Conservation (phyloP, 2,113 vertebrate genomes). For the Chunga burmeisteri region DNA sequence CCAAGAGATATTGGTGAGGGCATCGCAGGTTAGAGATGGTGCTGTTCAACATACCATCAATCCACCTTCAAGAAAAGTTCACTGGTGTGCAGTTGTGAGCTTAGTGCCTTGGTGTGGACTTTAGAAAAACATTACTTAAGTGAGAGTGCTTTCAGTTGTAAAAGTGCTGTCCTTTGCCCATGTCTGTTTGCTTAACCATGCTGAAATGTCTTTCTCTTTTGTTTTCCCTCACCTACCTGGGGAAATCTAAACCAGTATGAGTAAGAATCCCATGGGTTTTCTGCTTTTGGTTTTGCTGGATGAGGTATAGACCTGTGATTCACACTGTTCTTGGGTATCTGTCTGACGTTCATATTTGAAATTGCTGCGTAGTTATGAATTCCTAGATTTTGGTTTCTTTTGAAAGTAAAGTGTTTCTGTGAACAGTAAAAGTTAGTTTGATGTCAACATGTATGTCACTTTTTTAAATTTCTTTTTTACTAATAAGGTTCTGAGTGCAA, state of each 20-base stretch:
- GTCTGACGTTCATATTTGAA: not conserved
- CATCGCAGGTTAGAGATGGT: not conserved
- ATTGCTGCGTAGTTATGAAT: not conserved
- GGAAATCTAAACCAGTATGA: not conserved
- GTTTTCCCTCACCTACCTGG: not conserved
- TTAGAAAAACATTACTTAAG: not conserved
- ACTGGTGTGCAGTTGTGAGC: not conserved
- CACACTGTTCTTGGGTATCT: not conserved
- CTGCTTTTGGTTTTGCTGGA: not conserved
- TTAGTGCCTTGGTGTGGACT: not conserved
- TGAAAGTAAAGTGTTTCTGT: not conserved
- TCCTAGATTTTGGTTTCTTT: not conserved
- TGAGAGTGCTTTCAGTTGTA: not conserved
- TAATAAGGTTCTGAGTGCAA: not conserved
- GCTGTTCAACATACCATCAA: not conserved
- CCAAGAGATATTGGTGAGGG: not conserved
- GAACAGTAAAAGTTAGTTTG: not conserved
- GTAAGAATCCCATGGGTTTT: not conserved
- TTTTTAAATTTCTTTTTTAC: not conserved
- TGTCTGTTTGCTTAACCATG: not conserved
- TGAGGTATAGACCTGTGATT: not conserved
- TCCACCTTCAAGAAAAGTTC: not conserved
- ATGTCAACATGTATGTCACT: not conserved
- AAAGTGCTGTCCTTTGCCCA: not conserved
- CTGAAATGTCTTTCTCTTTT: not conserved